Evolutionary conservation across 1,140 invertebrate genomes (phyloP).

Genomic region (Drosophila serrata): DNA sequence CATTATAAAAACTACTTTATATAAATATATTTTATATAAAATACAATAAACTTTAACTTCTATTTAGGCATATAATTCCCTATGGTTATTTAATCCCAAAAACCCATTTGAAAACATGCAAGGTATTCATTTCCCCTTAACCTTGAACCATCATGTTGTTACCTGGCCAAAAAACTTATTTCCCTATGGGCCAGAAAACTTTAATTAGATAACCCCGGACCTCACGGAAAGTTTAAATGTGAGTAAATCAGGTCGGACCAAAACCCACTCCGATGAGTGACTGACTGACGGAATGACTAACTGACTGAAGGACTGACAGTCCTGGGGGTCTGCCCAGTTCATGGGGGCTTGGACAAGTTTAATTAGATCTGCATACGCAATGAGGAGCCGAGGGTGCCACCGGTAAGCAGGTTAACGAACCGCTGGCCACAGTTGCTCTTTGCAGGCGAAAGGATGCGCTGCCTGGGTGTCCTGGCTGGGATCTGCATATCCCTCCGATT

Average conservation of each 20-base stretch:
- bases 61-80: not conserved
- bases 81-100: not conserved
- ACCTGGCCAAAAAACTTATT: conserved; percentile 34
- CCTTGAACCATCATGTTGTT: conserved; percentile 34
- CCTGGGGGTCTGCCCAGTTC: conserved; percentile 22
- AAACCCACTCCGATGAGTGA: not conserved
- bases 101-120: not conserved
- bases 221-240: conserved; percentile 34
- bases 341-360: conserved; percentile 60
- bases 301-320: conserved; percentile 20
- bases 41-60: not conserved
- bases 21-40: too few relatives aligned
- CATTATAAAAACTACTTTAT: too few relatives aligned
- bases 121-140: conserved; percentile 10
- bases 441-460: conserved; percentile 47
- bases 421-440: conserved; percentile 21
- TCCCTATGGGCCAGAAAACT: conserved; percentile 19
- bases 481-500: conserved; percentile 4
- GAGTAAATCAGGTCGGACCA: conserved; percentile 60
- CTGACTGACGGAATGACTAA: conserved; percentile 34
- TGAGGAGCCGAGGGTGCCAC: conserved; percentile 24
- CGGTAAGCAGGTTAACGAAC: conserved; percentile 53
- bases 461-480: conserved; percentile 14
- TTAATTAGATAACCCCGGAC: conserved; percentile 36
- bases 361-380: conserved; percentile 79